These are phyloP conservation scores for Acrocyrtus sp. DNA, from an alignment of 2,888 invertebrate species.

Conservation along the genomic window DNA sequence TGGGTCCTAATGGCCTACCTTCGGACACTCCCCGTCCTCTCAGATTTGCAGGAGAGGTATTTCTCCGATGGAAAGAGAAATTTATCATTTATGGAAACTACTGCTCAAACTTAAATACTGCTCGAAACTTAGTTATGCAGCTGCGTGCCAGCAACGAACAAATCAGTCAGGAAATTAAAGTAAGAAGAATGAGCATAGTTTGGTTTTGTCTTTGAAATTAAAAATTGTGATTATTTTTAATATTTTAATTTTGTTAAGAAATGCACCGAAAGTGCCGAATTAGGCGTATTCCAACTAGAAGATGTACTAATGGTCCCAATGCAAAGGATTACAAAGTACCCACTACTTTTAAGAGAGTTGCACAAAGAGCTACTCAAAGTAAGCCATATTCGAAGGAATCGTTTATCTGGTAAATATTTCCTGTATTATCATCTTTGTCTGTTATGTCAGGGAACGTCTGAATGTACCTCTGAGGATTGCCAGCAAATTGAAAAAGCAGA, in stretches of 20 bases:
- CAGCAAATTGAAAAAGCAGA: slow-evolving; percentile 71
- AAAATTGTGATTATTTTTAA: too few relatives aligned
- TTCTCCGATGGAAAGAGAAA: slow-evolving; percentile 89
- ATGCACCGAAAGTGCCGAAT: too few relatives aligned
- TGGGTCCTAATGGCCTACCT: too few relatives aligned
- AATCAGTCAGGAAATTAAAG: slow-evolving; percentile 76
- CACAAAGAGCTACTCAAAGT: slow-evolving; percentile 87
- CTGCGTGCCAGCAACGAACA: slow-evolving; percentile 75
- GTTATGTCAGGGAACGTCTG: too few relatives aligned
- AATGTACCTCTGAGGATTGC: slow-evolving; percentile 61
- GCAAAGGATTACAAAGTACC: too few relatives aligned
- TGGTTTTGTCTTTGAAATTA: too few relatives aligned
- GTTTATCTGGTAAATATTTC: not conserved
- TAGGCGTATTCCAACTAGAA: too few relatives aligned
- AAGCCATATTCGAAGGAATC: slow-evolving; percentile 65
- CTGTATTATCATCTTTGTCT: too few relatives aligned
- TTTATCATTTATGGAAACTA: slow-evolving; percentile 95
- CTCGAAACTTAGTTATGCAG: slow-evolving; percentile 86
- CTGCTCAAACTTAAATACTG: slow-evolving; percentile 90
- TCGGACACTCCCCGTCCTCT: slow-evolving; percentile 64
- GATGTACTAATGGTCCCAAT: too few relatives aligned
- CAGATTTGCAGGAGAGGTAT: slow-evolving; percentile 79
- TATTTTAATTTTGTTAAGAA: too few relatives aligned
- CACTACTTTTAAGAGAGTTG: slow-evolving; percentile 88
- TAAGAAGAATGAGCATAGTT: too few relatives aligned